Percentiles rank a stretch among this genome's conserved stretches.
Evolutionary conservation across 2,888 invertebrate genomes (phyloP).

Genomic region (Tanytarsus gracilentus): DNA sequence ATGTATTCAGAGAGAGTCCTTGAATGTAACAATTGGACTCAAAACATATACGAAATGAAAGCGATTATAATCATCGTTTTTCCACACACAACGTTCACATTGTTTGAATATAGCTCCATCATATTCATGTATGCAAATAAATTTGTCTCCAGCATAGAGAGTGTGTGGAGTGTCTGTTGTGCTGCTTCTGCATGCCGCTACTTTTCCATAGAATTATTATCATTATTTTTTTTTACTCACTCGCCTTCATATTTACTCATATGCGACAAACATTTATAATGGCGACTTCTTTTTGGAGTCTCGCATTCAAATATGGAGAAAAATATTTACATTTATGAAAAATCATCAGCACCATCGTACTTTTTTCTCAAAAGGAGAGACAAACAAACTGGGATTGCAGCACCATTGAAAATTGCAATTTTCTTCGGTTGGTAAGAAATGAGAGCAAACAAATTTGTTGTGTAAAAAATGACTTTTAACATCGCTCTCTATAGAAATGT

Average conservation of each 20-base stretch:
- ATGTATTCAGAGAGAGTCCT: conserved; percentile 12
- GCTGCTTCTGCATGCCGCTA: no score
- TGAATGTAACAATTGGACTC: conserved; percentile 20
- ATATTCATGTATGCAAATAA: conserved; percentile 26
- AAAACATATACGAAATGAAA: conserved; percentile 1
- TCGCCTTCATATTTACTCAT: neutral
- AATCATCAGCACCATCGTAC: no score
- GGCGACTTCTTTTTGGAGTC: no score
- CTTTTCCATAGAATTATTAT: conserved; percentile 22
- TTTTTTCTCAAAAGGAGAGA: no score
- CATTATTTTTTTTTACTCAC: neutral
- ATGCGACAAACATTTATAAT: neutral
- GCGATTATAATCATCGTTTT: conserved; percentile 27
- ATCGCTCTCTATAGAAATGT: no score
- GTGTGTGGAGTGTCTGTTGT: conserved; percentile 17
- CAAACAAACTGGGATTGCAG: no score
- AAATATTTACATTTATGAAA: no score
- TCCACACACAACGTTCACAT: conserved; percentile 15
- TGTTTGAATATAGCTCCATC: conserved; percentile 24
- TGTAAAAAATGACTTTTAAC: neutral
- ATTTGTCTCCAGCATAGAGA: conserved; percentile 19
- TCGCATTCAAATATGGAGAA: no score
- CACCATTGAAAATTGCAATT: no score
- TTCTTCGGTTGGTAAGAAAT: neutral
- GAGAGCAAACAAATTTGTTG: neutral